Evolutionary conservation across 30 jellyfish, hydroid and myxozoan species (phyloP).

Genomic region (Aurelia aurita): DNA sequence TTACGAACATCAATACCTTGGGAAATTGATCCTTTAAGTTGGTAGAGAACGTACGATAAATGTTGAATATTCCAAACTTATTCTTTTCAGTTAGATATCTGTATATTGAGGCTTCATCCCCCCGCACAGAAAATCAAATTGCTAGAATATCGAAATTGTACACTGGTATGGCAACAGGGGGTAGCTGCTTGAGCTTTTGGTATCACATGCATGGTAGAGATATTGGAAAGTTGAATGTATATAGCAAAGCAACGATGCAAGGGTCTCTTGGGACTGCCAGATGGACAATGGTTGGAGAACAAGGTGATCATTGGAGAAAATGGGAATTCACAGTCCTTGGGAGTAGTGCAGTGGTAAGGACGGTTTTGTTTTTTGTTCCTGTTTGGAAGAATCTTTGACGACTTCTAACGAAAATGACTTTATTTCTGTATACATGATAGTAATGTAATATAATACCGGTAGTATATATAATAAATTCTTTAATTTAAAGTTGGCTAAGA

Average conservation of each 20-base stretch:
- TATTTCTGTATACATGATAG: too few species aligned
- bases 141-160: slow-evolving; percentile 49
- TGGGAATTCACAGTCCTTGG: slow-evolving; percentile 41
- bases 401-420: too few species aligned
- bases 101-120: slow-evolving; percentile 77
- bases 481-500: too few species aligned
- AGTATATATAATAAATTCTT: too few species aligned
- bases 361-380: too few species aligned
- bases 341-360: slow-evolving; percentile 14
- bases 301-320: slow-evolving; percentile 76
- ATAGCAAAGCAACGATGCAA: neutral
- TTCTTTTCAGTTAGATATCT: slow-evolving; percentile 66
- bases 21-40: too few species aligned
- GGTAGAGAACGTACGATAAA: too few species aligned
- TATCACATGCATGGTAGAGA: slow-evolving; percentile 73
- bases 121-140: slow-evolving; percentile 14
- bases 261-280: slow-evolving; percentile 17
- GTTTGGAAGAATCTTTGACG: too few species aligned
- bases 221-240: slow-evolving; percentile 66
- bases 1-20: too few species aligned
- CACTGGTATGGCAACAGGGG: slow-evolving; percentile 62
- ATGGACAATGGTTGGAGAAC: slow-evolving; percentile 72
- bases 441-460: too few species aligned
- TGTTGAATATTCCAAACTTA: too few species aligned
- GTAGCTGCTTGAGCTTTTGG: slow-evolving; percentile 84